Conservation (phyloP, 2,797 vertebrate genomes). For the Loris lydekkerianus region DNA sequence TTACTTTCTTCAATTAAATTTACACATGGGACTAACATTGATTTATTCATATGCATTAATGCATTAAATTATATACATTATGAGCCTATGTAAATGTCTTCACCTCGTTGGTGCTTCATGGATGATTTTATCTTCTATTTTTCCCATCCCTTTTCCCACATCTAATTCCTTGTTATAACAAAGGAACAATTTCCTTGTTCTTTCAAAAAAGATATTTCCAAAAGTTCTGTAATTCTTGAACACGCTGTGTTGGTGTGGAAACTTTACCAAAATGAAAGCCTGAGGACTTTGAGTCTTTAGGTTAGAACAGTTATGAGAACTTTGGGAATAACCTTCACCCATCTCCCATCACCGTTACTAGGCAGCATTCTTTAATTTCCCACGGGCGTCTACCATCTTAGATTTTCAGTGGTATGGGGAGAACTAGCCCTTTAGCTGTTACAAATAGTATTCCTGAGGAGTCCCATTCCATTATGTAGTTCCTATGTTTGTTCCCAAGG, state of each 20-base stretch:
- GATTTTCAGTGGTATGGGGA: conserved; percentile 9
- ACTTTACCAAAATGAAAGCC: conserved; percentile 44
- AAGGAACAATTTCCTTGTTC: not conserved
- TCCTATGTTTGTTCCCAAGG: conserved; percentile 11
- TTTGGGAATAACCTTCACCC: conserved; percentile 11
- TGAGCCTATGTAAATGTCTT: not conserved
- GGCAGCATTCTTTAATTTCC: conserved; percentile 39
- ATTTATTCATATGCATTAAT: conserved; percentile 11
- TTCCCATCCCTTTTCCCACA: not conserved
- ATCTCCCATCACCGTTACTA: not conserved
- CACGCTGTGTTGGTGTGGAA: not conserved
- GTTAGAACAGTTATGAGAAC: conserved; percentile 47
- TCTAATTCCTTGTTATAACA: not conserved
- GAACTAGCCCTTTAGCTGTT: conserved; percentile 13
- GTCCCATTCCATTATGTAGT: not conserved
- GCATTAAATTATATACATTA: not conserved
- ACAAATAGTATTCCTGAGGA: not conserved
- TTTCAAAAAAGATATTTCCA: conserved; percentile 39
- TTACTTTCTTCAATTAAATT: not conserved
- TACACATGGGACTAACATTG: not conserved
- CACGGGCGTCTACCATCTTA: not conserved
- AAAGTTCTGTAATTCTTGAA: not conserved
- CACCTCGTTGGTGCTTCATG: not conserved
- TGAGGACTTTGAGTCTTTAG: not conserved
- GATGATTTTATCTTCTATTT: not conserved